phyloP scores from a whole-genome alignment of 2,797 vertebrate species.

The Kryptolebias ocellatus region DNA sequence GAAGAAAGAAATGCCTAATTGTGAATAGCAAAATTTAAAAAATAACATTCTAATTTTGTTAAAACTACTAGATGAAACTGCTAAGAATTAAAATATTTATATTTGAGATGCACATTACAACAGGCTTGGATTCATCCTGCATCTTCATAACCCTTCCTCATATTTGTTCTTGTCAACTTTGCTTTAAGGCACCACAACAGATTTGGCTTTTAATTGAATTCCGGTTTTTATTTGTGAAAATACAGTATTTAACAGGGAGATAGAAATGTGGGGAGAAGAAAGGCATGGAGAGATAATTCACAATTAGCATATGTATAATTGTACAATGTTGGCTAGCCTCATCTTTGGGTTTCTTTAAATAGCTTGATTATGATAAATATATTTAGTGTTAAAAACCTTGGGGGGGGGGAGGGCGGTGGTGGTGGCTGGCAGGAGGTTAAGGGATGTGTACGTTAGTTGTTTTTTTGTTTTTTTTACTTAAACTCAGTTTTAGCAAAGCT shows the following conservation, averaged over 20 bases:
- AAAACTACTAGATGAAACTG: background rate
- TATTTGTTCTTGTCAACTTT: background rate
- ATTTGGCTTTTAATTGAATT: background rate
- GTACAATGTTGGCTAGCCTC: conserved; percentile 9
- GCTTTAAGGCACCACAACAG: background rate
- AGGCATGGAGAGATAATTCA: conserved; percentile 2
- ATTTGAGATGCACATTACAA: background rate
- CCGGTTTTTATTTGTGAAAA: conserved; percentile 11
- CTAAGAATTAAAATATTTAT: background rate
- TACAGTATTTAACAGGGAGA: background rate
- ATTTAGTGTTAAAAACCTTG: background rate
- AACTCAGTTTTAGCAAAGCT: background rate
- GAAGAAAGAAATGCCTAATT: no score
- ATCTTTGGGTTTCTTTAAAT: background rate
- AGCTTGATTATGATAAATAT: conserved; percentile 6
- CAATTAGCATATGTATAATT: conserved; percentile 4
- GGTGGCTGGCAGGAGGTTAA: background rate
- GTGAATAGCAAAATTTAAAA: background rate
- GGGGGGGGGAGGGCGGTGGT: background rate
- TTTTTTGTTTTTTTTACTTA: conserved; percentile 28
- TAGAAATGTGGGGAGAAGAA: conserved; percentile 6
- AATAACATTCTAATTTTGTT: background rate
- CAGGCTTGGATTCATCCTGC: background rate
- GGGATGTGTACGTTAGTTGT: conserved; percentile 33
- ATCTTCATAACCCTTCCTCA: background rate